Conservation (phyloP, 2,113 vertebrate genomes). For the Onychorhynchus coronatus region DNA sequence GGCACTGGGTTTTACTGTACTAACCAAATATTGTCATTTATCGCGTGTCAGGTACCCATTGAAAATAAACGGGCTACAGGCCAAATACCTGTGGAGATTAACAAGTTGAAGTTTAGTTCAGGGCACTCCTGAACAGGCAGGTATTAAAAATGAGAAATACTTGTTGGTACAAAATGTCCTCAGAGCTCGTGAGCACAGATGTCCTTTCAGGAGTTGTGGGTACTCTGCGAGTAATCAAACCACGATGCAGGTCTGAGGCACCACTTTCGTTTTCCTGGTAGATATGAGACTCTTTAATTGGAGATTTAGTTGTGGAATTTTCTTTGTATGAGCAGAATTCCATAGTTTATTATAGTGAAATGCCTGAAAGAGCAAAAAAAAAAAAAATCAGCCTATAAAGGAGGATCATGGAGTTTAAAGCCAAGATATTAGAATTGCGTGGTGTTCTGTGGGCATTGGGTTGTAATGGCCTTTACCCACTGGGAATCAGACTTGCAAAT, state of each 20-base stretch:
- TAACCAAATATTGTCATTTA: not conserved
- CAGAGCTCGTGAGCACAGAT: not conserved
- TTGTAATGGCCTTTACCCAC: not conserved
- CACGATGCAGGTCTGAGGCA: not conserved
- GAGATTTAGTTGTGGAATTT: slow-evolving; percentile 24
- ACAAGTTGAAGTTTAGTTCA: not conserved
- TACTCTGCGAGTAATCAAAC: not conserved
- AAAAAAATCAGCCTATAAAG: not conserved
- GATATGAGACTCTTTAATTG: slow-evolving; percentile 35
- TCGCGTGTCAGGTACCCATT: not conserved
- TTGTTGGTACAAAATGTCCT: not conserved
- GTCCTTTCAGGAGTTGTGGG: not conserved
- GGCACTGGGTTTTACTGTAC: not conserved
- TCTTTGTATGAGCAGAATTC: slow-evolving; percentile 36
- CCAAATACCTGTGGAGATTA: slow-evolving; percentile 6
- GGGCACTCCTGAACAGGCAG: not conserved
- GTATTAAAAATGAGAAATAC: not conserved
- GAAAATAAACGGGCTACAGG: not conserved
- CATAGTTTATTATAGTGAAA: slow-evolving; percentile 47
- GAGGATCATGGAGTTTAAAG: not conserved
- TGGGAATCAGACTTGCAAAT: not conserved
- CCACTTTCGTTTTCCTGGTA: not conserved
- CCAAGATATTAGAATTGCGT: not conserved
- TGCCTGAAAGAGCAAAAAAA: slow-evolving; percentile 46
- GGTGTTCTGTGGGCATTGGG: not conserved